Base-by-base conservation (phyloP, 2,797 vertebrate species). In the Acanthurus lineatus region DNA sequence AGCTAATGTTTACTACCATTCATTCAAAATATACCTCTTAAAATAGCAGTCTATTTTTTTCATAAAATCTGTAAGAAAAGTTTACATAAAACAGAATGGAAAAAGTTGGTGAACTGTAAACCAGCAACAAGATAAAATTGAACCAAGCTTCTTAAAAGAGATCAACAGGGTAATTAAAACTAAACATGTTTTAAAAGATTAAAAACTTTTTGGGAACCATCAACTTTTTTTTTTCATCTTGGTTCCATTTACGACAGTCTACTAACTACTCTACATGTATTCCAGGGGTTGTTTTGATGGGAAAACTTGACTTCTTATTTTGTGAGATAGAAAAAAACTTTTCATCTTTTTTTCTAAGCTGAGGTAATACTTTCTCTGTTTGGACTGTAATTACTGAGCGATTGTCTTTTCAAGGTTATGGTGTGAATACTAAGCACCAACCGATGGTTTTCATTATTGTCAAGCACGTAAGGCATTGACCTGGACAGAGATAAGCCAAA, bases 321-420 rank as follows among this genome's bases (percentile, higher is more conserved):
- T 40, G 12, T 59, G 42, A 69, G 28, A 74, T 64, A n/a, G 67
- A 76, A 62, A 58, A 19, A 81, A 76, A 73, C n/a, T 73, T 82
- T 76, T 73, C 35, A 70, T 56, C 45, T 66, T 60, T 20, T 59
- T 32, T 32, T 84, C 60, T 48, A 20, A 53, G 51, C 40, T 38
- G 22, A 69, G 51, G 20, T 71, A 63, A 44, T 57, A 73, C 44
- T 76, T 45, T 76, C 54, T 17, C 8, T 10, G 58, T 49, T 57
- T 52, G 11, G 52, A 75, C 47, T 78, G 67, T 63, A 85, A 73
- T 85, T 72, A 68, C 44, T 16, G 28, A 77, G 32, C 9, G 19
- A 72, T 81, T 77, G 66, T 83, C 66, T 83, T 71, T 77, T 25
- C 48, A 17, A 59, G 48, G 63, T 70, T 38, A 75, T 72, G 68